These are phyloP conservation scores for Carcinoscorpius rotundicauda DNA, from an alignment of 1,140 invertebrate genomes.

Conservation along the genomic window DNA sequence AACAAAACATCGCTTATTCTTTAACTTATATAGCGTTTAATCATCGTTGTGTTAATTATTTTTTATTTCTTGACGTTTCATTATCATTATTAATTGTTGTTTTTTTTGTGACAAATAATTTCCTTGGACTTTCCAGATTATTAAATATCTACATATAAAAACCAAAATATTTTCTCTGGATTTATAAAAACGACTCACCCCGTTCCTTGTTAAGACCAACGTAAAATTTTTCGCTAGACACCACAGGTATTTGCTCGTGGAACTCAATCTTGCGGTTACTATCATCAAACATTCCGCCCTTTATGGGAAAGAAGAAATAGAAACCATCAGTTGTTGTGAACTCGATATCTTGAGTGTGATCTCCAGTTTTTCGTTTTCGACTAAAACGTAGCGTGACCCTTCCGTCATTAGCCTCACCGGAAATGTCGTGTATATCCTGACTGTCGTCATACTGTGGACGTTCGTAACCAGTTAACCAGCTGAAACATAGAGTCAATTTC, in stretches of 20 bases:
- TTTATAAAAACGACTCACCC: no score
- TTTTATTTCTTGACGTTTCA: no score
- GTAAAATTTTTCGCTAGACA: not conserved
- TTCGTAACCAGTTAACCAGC: conserved; percentile 48
- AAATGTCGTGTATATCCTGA: conserved; percentile 60
- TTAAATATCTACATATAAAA: no score
- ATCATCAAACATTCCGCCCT: conserved; percentile 3
- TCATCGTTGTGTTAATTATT: no score
- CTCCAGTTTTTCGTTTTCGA: conserved; percentile 60
- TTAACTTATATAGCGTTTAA: no score
- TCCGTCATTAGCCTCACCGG: conserved; percentile 57
- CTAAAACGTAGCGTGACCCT: conserved; percentile 64
- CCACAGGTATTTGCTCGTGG: not conserved
- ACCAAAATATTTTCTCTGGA: no score
- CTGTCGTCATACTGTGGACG: conserved; percentile 51
- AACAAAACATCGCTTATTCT: no score
- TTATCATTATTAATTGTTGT: no score
- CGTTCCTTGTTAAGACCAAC: not conserved
- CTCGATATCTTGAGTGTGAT: conserved; percentile 53
- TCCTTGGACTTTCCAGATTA: no score
- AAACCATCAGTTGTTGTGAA: conserved; percentile 65
- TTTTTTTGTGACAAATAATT: no score
- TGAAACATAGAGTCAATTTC: not conserved
- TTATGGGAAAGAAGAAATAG: conserved; percentile 74
- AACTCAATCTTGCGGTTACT: conserved; percentile 7